Base-by-base conservation (phyloP, 2,888 invertebrate species). In the Corbicula japonica region DNA sequence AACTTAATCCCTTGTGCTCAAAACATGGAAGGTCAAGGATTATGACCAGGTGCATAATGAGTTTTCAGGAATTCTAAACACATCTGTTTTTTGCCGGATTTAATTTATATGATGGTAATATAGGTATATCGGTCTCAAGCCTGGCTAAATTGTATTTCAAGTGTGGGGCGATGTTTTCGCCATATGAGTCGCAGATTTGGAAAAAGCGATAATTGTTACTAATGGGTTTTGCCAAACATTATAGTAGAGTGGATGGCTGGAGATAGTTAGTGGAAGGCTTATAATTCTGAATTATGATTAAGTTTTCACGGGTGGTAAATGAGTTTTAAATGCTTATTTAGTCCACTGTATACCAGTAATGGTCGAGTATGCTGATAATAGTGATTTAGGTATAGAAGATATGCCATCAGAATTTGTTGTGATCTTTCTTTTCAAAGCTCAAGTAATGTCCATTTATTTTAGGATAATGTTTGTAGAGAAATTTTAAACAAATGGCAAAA, bases 261-360 rank as follows among this genome's bases (percentile, higher is more conserved):
- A 28, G 38, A 35, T 58, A 18, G 30, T 34, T 58, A 58, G 58
- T 58, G 58, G 58, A 2, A n/a, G 21, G 58, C 35, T 35, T 58
- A 35, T 34, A 21, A 23, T 35, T 5, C 6, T 58, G 58, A 58
- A n/a, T 58, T 58, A 58, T 58, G 58, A 35, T 58, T 61, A 28
- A 61, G 41, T 58, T 46, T 21, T 23, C 21, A 46, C 69, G 75
- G 62, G 75, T 62, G 75, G 75, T 56, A 63, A 69, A 75, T 75
- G 75, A 52, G 56, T 35, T 69, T 68, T 74, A 35, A 26, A 73
- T 73, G 62, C 52, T 26, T 56, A 75, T 44, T 34, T 41, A 66
- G 74, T 58, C 60, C 46, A 66, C 44, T 52, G n/a, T 38, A 66
- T 66, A 28, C 38, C 41, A 21, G 41, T 54, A 41, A 54, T 52